Evolutionary conservation across 2,888 invertebrate species (phyloP), one percentile per base, ranked within the genome.

Genomic region (Peribatodes rhomboidaria): DNA sequence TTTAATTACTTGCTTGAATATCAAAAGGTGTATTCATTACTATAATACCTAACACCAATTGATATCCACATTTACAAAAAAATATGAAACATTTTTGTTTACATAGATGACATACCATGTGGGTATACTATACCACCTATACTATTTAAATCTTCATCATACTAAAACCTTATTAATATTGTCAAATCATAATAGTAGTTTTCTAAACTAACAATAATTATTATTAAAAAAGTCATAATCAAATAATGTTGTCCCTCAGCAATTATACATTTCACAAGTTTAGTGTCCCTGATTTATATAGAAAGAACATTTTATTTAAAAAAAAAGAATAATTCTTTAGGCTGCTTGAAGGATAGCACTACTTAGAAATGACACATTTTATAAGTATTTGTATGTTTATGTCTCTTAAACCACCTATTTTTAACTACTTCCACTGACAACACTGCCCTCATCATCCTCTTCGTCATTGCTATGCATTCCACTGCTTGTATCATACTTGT

Each of bases 401-500:
- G 3, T 20, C 6, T 11, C 18, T 46, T 35, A 3, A 4, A 41
- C 27, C n/a, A n/a, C n/a, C n/a, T 44, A 55, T 14, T 64, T 59
- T 54, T 50, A 33, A 59, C 63, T 58, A 27, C 63, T 60, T 16
- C 44, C 55, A 16, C 59, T 61, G 46, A 41, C 18, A 52, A 65
- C 16, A 52, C 65, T 65, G 31, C 50, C 55, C 16, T 59, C 59
- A 35, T 64, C 58, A 35, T 64, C 63, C 14, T 53, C 55, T 41
- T 59, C 64, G 4, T 37, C 56, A 42, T 59, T 62, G 6, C 66
- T 66, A 31, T 72, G 70, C 18, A 71, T 71, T 18, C 47, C 46
- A 10, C 50, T 61, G 37, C 77, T 74, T 33, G 95, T 94, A 85
- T 98, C 98, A 94, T 96, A 98, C 67, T 94, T 93, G 83, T 99